Evolutionary conservation across 53 echinoderm and acorn worm species (phyloP), one percentile per base, ranked within the genome.

Genomic region (Paracentrotus lividus): DNA sequence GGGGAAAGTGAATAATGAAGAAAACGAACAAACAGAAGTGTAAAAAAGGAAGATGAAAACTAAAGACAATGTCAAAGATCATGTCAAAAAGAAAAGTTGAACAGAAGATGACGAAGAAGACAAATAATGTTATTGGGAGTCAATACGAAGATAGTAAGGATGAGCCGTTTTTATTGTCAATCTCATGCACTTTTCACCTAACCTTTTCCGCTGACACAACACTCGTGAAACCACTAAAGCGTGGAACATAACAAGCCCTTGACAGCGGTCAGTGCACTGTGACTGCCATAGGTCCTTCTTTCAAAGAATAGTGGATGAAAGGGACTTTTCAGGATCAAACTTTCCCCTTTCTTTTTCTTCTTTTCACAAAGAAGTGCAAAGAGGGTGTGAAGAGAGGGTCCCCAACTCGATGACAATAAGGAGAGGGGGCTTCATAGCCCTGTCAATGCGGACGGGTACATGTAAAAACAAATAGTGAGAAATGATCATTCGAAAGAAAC

Each of bases 341-440:
- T 72, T 72, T 68, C 68, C 40, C 85, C 26, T 47, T 85, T 85
- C 42, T 43, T 77, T 49, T 85, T 49, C 27, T 49, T 85, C 51
- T 85, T 85, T 85, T 85, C 47, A 51, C 85, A 51, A 51, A 49
- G 85, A n/a, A 51, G 49, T 85, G 85, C 51, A 85, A 85, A 85
- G 85, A 85, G 85, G 85, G 21, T 85, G 85, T 49, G 47, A 49
- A 51, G 49, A 85, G 51, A 85, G 49, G n/a, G 47, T 29, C 27
- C 27, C 31, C 47, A 49, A 85, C 72, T 38, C 47, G 49, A 85
- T n/a, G 34, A 85, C 85, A 85, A 85, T 43, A 85, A 29, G 16
- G 31, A 47, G 9, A 51, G 43, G 78, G 43, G 1, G 78, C 29
- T 77, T 9, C 43, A 77, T 77, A 43, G 42, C 1, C 78, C 9